Percentiles rank a stretch among this genome's conserved stretches.
These are phyloP conservation scores for Noturus placidus DNA, from an alignment of 2,113 vertebrate species.

Conservation along the genomic window DNA sequence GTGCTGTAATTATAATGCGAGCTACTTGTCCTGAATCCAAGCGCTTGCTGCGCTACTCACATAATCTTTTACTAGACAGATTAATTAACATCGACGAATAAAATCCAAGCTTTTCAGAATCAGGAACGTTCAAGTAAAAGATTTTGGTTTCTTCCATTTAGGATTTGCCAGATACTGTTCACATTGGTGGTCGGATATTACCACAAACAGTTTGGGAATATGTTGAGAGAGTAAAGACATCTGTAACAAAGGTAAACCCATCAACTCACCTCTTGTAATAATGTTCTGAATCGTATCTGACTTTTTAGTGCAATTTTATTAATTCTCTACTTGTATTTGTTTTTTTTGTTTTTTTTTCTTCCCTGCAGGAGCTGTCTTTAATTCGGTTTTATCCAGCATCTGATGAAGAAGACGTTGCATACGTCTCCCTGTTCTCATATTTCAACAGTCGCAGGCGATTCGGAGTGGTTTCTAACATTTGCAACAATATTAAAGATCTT, in stretches of 20 bases:
- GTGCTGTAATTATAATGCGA: too few species aligned
- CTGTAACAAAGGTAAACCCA: conserved; percentile 85
- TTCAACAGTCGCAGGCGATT: conserved; percentile 96
- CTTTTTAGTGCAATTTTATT: neutral
- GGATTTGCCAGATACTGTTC: conserved; percentile 95
- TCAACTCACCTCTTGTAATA: neutral
- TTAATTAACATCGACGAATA: neutral
- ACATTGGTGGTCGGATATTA: conserved; percentile 91
- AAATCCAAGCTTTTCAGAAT: neutral
- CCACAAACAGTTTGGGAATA: conserved; percentile 98
- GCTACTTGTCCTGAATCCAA: too few species aligned
- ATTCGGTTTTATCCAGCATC: conserved; percentile 95
- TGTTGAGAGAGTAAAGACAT: conserved; percentile 91
- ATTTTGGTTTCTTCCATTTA: conserved; percentile 61
- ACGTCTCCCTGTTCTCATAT: conserved; percentile 97
- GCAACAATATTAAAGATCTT: conserved; percentile 91
- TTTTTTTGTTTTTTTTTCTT: conserved; percentile 44
- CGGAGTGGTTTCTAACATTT: conserved; percentile 92
- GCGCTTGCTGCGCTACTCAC: too few species aligned
- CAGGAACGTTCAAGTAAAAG: neutral
- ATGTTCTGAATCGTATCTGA: neutral
- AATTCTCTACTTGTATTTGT: neutral
- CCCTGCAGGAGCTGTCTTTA: conserved; percentile 87
- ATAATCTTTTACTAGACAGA: neutral
- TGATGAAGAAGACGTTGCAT: conserved; percentile 96